Conservation (phyloP, 2,888 invertebrate genomes). For the Caenorhabditis panamensis region DNA sequence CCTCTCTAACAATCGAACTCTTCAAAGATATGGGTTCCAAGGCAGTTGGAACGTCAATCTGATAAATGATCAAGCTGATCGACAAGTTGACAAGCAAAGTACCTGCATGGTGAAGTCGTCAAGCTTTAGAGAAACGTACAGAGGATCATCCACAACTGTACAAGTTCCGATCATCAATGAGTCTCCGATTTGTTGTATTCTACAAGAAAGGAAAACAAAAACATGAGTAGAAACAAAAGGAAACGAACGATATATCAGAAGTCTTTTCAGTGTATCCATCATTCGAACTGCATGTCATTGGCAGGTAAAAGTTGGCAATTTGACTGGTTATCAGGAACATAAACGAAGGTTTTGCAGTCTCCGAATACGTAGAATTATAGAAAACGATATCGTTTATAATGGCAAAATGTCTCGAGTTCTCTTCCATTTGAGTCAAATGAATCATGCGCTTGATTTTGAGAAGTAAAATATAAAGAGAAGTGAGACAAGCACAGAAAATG, state of each 20-base stretch:
- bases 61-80: background rate
- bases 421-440: constrained; percentile 54
- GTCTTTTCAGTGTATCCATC: constrained; percentile 45
- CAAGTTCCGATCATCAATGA: constrained; percentile 49
- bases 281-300: constrained; percentile 55
- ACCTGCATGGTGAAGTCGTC: constrained; percentile 58
- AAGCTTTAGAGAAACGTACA: constrained; percentile 47
- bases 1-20: constrained; percentile 18
- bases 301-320: constrained; percentile 52
- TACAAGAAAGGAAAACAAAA: constrained; percentile 3
- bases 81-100: background rate
- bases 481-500: constrained; percentile 47
- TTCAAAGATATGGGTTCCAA: constrained; percentile 5
- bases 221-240: background rate
- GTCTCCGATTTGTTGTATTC: constrained; percentile 50
- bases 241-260: constrained; percentile 40
- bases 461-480: constrained; percentile 55
- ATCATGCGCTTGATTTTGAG: constrained; percentile 56
- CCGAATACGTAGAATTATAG: constrained; percentile 58
- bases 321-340: constrained; percentile 56
- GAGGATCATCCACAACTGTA: constrained; percentile 47
- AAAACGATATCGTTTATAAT: constrained; percentile 53
- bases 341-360: constrained; percentile 29
- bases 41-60: constrained; percentile 56
- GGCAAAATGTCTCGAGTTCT: constrained; percentile 54